Base-by-base conservation (phyloP, 2,888 invertebrate species). In the Reticulitermes lucifugus region DNA sequence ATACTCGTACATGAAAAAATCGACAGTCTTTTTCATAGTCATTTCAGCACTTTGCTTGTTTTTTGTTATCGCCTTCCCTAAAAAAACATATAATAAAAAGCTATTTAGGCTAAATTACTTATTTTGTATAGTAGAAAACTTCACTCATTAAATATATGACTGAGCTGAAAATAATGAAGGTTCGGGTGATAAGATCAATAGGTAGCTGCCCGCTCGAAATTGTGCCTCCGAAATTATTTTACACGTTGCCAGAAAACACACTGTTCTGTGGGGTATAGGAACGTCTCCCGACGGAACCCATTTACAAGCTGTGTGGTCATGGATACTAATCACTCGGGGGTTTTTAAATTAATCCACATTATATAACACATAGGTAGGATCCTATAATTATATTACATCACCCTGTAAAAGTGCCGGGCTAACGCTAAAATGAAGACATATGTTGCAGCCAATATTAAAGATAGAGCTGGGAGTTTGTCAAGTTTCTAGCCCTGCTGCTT, bases 291-390 rank as follows among this genome's bases (percentile, higher is more conserved):
- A 60, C 21, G 81, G 81, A 70, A 29, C 14, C 43, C 65, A n/a
- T 70, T 81, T 65, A 81, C 81, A 81, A 65, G 81, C 70, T n/a
- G 43, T 81, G 81, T 81, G 81, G 81, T 81, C 41, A 43, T 65
- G 43, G 43, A 25, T 25, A 43, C 65, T 70, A 46, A 65, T 81
- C 81, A 65, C 70, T 60, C n/a, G 81, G 81, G 81, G 25, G 65
- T 70, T 81, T 70, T 81, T 65, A 81, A 81, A 70, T 43, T 81
- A 81, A 80, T 81, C 81, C 81, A 35, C 81, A 81, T 46, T 70
- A 81, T 46, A 70, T 70, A 81, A 81, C 60, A 18, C 60, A 80
- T 60, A 41, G 41, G 10, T 25, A 55, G 14, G 4, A 55, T 55
- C 18, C 55, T 4, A 55, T 18, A 55, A 18, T 55, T 55, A 18